Conservation (phyloP, 2,113 vertebrate genomes). For the Pygoscelis antarcticus region DNA sequence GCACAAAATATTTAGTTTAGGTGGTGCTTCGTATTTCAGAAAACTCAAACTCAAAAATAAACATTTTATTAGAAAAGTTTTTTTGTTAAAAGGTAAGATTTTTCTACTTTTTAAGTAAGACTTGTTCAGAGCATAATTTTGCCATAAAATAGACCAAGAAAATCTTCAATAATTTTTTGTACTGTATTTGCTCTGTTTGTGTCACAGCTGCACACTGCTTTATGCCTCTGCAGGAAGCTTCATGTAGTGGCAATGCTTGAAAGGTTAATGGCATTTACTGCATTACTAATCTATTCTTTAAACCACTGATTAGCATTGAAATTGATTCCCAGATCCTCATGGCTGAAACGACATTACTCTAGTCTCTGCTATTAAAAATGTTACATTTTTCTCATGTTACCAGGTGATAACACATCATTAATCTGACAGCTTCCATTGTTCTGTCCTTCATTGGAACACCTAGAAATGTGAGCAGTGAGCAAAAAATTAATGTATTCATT, state of each 20-base stretch:
- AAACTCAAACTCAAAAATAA: background rate
- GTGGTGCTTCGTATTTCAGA: background rate
- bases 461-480: slow-evolving; percentile 1
- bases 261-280: slow-evolving; percentile 71
- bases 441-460: slow-evolving; percentile 9
- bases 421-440: slow-evolving; percentile 61
- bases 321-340: slow-evolving; percentile 72
- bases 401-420: slow-evolving; percentile 68
- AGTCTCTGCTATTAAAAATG: slow-evolving; percentile 67
- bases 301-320: slow-evolving; percentile 77
- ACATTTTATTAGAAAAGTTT: background rate
- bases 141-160: background rate
- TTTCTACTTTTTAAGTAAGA: background rate
- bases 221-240: slow-evolving; percentile 37
- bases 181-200: background rate
- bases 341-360: slow-evolving; percentile 74
- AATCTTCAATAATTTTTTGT: background rate
- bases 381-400: slow-evolving; percentile 66
- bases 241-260: slow-evolving; percentile 29
- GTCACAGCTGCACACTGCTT: slow-evolving; percentile 18
- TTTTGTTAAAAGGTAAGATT: background rate
- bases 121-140: background rate
- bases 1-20: background rate
- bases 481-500: slow-evolving; percentile 4
- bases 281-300: slow-evolving; percentile 72